These are phyloP conservation scores for Heliconius congener DNA, from an alignment of 1,140 invertebrate species.

Conservation along the genomic window DNA sequence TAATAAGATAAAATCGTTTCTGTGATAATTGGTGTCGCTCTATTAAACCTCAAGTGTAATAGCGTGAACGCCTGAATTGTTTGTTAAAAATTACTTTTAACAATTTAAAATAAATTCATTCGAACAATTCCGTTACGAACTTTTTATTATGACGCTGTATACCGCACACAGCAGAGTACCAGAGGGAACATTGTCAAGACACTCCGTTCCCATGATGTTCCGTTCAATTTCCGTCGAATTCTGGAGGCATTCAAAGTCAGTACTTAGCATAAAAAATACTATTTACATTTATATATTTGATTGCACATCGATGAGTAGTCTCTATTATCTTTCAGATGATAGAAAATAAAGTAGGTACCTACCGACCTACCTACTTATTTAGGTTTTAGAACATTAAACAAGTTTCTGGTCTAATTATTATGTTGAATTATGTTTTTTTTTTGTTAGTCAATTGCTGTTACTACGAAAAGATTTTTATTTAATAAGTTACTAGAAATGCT, in stretches of 20 bases:
- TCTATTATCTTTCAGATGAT: too few species aligned
- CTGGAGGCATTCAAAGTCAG: too few species aligned
- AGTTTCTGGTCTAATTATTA: not conserved
- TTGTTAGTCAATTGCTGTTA: not conserved
- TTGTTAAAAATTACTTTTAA: not conserved
- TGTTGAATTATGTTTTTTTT: not conserved
- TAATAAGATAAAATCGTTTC: not conserved
- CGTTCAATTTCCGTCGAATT: too few species aligned
- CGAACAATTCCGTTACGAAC: not conserved
- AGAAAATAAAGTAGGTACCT: too few species aligned
- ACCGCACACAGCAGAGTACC: too few species aligned
- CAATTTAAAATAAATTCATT: not conserved
- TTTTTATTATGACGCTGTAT: too few species aligned
- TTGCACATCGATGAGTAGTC: too few species aligned
- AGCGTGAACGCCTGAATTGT: not conserved
- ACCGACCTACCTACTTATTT: too few species aligned
- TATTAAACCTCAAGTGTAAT: not conserved
- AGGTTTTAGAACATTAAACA: not conserved
- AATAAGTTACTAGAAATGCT: not conserved
- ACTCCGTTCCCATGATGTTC: too few species aligned
- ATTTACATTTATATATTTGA: too few species aligned
- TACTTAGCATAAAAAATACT: too few species aligned
- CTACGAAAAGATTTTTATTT: not conserved
- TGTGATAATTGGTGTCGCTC: not conserved
- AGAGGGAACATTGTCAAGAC: too few species aligned